Evolutionary conservation across 2,888 invertebrate genomes (phyloP), one percentile per base, ranked within the genome.

Genomic region (Phyto melanocephala): DNA sequence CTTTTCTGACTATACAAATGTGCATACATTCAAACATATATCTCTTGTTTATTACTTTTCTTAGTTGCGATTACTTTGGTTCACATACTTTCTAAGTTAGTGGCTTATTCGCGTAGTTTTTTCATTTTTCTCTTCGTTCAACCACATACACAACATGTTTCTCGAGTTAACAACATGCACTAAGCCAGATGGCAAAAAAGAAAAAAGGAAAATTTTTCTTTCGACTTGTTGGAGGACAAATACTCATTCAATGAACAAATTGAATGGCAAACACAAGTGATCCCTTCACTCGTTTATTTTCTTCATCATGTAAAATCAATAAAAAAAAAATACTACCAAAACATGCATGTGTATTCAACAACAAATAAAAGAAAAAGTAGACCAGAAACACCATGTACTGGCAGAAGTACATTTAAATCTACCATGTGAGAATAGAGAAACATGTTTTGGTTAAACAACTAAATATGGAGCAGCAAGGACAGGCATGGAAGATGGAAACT

Each of bases 221-320:
- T 15, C 0, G 20, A 40, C 24, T 42, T 52, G 42, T 40, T 52
- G n/a, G 17, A 20, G 28, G 28, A 28, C 65, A 79, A 79, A 79
- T 79, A 68, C 72, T 65, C 72, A 67, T 52, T 72, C 72, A 60
- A 60, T 72, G 79, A 67, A 60, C 67, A 72, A 60, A 79, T 72
- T 72, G 71, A 65, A 79, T 72, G 50, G 50, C 65, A 72, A 72
- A 58, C 58, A 50, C 35, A 4, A 63, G 22, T 35, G 35, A 54
- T 65, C 56, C 63, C 42, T 11, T 13, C 15, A 28, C 28, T 28
- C 6, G 28, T 28, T 28, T 28, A 28, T 28, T 28, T 28, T 28
- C 6, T n/a, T 45, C 7, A 45, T n/a, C 17, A 45, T 20, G 20
- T 20, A 20, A 28, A 2, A 42, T 42, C 15, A 42, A 42, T 28